Conservation (phyloP, 2,113 vertebrate genomes). For the Suricata suricatta region DNA sequence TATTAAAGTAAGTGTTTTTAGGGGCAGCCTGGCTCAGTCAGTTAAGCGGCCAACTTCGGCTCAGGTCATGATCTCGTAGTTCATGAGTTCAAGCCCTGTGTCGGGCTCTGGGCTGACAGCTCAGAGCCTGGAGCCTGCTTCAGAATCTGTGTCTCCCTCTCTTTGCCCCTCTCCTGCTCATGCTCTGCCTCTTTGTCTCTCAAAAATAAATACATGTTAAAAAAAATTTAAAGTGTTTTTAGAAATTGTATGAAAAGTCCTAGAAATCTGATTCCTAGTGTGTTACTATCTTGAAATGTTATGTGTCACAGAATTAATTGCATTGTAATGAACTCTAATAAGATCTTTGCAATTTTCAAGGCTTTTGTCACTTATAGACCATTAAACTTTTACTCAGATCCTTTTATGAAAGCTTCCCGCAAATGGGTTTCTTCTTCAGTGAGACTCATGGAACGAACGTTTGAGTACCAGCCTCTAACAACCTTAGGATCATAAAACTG, state of each 20-base stretch:
- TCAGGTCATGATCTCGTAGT: too few relatives aligned
- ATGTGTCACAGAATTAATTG: background rate
- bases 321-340: background rate
- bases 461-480: background rate
- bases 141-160: too few relatives aligned
- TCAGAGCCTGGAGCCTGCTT: too few relatives aligned
- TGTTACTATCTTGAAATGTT: background rate
- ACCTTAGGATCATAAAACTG: background rate
- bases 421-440: background rate
- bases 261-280: background rate
- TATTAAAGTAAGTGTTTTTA: background rate
- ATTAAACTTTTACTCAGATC: background rate
- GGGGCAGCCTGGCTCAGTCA: too few relatives aligned
- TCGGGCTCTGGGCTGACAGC: too few relatives aligned
- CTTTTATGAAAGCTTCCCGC: background rate
- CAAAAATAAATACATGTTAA: too few relatives aligned
- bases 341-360: background rate
- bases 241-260: background rate
- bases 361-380: background rate
- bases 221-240: background rate
- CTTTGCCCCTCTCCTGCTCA: too few relatives aligned
- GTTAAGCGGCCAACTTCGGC: too few relatives aligned
- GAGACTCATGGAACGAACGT: background rate
- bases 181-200: too few relatives aligned
- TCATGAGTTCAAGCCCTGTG: too few relatives aligned